phyloP scores from a whole-genome alignment of 2,113 vertebrate species.

The Terrapene triunguis region DNA sequence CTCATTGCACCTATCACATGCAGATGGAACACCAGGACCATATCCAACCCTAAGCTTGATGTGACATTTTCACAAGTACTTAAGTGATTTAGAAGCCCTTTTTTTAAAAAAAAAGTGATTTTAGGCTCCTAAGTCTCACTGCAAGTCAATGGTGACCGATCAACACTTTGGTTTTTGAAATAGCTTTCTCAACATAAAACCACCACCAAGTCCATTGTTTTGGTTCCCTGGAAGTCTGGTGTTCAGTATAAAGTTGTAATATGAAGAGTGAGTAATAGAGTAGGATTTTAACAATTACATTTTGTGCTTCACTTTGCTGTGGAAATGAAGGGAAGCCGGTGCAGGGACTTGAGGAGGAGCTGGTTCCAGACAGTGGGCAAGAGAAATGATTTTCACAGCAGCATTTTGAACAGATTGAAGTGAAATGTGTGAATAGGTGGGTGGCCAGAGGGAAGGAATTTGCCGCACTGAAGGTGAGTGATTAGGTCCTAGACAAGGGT shows the following conservation, averaged over 20 bases:
- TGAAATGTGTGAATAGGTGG: background rate
- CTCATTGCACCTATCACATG: background rate
- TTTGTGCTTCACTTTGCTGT: background rate
- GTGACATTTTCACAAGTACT: background rate
- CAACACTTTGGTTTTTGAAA: background rate
- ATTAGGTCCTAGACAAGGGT: background rate
- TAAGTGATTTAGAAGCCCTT: background rate
- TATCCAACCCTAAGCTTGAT: background rate
- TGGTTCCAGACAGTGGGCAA: background rate
- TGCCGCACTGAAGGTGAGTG: background rate
- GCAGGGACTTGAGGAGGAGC: background rate
- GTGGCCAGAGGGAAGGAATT: constrained; percentile 23
- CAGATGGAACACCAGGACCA: background rate
- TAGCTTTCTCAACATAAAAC: background rate
- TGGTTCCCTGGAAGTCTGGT: background rate
- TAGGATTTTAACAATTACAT: background rate
- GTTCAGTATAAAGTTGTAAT: background rate
- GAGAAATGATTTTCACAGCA: background rate
- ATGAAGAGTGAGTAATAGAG: background rate
- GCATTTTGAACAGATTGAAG: background rate
- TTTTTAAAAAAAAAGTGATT: background rate
- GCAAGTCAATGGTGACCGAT: background rate
- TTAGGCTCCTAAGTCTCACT: background rate
- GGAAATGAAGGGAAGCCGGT: background rate
- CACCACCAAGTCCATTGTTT: background rate